phyloP scores from a whole-genome alignment of 2,797 vertebrate genomes.

The Pseudomugil tenellus region DNA sequence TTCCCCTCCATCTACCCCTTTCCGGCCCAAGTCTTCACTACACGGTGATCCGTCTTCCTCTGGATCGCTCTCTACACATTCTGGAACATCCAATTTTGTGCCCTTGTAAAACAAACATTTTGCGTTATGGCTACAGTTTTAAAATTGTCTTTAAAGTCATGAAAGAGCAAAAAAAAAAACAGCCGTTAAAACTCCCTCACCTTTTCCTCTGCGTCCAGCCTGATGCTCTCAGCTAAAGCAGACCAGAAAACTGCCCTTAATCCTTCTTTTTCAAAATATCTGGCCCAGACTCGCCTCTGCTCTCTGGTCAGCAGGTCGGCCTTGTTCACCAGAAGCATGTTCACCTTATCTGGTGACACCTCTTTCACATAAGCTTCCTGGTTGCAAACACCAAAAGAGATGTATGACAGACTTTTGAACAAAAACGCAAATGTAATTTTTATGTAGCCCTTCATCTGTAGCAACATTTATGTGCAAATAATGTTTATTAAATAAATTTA shows the following conservation, averaged over 20 bases:
- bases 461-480: not conserved
- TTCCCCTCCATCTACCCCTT: slow-evolving; percentile 28
- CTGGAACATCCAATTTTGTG: slow-evolving; percentile 54
- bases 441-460: not conserved
- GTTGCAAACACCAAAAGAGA: slow-evolving; percentile 31
- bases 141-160: not conserved
- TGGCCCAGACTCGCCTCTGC: slow-evolving; percentile 90
- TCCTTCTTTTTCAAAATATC: slow-evolving; percentile 88
- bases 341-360: slow-evolving; percentile 88
- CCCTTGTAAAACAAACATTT: slow-evolving; percentile 73
- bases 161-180: not conserved
- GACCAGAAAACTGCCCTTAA: slow-evolving; percentile 96
- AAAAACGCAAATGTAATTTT: not conserved
- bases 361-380: slow-evolving; percentile 94
- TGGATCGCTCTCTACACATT: slow-evolving; percentile 65
- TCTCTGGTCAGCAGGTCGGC: slow-evolving; percentile 90
- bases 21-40: slow-evolving; percentile 19
- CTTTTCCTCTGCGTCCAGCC: slow-evolving; percentile 83
- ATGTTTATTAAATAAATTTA: not conserved
- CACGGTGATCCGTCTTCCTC: slow-evolving; percentile 57
- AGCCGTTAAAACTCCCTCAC: slow-evolving; percentile 68
- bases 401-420: not conserved
- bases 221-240: slow-evolving; percentile 86
- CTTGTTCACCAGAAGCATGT: slow-evolving; percentile 95
- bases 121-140: not conserved